Conservation (phyloP, 2,113 vertebrate species). For the Calidris pygmaea region DNA sequence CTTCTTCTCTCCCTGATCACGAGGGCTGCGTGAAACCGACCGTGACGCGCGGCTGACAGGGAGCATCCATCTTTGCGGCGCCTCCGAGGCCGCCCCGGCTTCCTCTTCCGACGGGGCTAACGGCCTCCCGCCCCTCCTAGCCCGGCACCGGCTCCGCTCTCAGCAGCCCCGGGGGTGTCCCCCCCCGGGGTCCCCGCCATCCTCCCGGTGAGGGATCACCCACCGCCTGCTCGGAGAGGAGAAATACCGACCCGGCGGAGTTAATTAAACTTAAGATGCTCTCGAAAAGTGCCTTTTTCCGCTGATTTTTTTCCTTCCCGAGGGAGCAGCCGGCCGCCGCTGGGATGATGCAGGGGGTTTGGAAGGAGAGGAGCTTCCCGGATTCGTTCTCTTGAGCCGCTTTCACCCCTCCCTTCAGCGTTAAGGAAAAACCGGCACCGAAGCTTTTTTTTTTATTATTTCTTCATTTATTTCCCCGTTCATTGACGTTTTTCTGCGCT, state of each 20-base stretch:
- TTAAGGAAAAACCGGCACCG: fast-evolving
- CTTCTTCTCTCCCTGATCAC: background rate
- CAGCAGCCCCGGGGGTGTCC: background rate
- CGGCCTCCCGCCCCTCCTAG: background rate
- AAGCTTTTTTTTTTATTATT: background rate
- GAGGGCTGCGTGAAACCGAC: background rate
- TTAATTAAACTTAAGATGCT: background rate
- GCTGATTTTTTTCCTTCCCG: fast-evolving
- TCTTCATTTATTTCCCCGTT: background rate
- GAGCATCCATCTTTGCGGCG: conserved; percentile 59
- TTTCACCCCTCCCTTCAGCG: background rate
- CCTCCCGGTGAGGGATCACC: background rate
- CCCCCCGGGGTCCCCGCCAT: background rate
- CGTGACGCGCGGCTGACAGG: conserved; percentile 27
- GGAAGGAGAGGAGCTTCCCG: background rate
- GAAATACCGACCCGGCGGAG: background rate
- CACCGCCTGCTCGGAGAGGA: background rate
- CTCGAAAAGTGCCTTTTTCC: background rate
- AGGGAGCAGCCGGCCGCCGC: background rate
- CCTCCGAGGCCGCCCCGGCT: conserved; percentile 39
- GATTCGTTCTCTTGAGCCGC: fast-evolving
- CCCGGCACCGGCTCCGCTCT: background rate
- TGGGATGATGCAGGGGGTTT: no score
- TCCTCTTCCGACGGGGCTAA: conserved; percentile 31
- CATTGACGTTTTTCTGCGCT: fast-evolving